A percentile compares a stretch with the other conserved stretches of the same genome.
phyloP scores from a whole-genome alignment of 2,888 invertebrate genomes.

The Metopia argyrocephala region DNA sequence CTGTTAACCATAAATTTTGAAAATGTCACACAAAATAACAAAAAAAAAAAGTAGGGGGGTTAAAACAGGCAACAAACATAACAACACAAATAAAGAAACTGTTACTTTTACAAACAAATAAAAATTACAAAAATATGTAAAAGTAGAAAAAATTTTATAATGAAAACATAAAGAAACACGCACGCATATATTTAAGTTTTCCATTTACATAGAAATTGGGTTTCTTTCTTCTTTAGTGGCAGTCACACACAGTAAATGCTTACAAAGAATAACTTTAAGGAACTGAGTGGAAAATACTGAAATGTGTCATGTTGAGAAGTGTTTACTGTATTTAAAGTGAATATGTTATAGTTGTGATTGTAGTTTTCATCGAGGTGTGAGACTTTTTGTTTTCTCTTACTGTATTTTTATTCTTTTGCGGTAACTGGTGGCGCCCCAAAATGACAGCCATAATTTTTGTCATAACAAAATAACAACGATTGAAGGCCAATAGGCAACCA shows the following conservation, averaged over 20 bases:
- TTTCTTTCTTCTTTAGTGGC: background rate
- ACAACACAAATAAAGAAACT: constrained; percentile 9
- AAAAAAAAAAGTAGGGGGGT: background rate
- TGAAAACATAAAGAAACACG: constrained; percentile 40
- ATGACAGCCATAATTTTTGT: constrained; percentile 74
- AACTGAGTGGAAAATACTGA: background rate
- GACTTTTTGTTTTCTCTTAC: background rate
- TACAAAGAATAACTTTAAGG: background rate
- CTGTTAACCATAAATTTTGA: constrained; percentile 73
- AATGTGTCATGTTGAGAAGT: background rate
- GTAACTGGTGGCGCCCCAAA: constrained; percentile 57
- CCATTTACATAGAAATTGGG: background rate
- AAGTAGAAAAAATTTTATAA: constrained; percentile 1
- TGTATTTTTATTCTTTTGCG: constrained; percentile 23
- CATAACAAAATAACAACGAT: constrained; percentile 73
- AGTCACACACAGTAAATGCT: background rate
- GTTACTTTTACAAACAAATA: background rate
- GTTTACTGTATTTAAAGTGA: background rate
- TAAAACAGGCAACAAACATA: constrained; percentile 14
- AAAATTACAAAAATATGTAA: background rate
- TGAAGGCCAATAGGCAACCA: constrained; percentile 61
- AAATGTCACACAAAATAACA: constrained; percentile 70
- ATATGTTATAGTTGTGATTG: background rate
- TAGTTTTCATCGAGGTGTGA: constrained; percentile 13
- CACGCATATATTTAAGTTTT: constrained; percentile 45